Percentiles rank a stretch among this genome's conserved stretches.
These are phyloP conservation scores for Nezara viridula DNA, from an alignment of 2,888 invertebrate species.

Conservation along the genomic window DNA sequence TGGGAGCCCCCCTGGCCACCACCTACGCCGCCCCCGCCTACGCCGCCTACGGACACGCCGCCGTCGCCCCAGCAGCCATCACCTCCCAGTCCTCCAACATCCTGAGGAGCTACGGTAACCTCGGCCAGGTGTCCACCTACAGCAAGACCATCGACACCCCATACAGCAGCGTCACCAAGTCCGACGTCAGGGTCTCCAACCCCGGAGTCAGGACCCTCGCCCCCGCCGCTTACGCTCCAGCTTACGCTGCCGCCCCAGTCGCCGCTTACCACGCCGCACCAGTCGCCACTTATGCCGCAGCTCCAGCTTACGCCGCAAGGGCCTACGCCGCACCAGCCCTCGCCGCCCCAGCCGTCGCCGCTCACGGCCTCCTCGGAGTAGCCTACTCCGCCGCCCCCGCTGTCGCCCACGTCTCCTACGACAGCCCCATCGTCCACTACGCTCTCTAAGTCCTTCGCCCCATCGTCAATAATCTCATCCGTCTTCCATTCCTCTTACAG, in stretches of 20 bases:
- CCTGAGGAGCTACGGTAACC: constrained; percentile 76
- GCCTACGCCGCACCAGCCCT: constrained; percentile 49
- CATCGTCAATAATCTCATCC: background rate
- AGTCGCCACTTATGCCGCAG: constrained; percentile 62
- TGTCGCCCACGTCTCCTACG: constrained; percentile 65
- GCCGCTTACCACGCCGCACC: constrained; percentile 65
- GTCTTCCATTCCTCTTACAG: constrained; percentile 38
- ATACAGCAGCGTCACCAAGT: constrained; percentile 79
- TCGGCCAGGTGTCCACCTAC: constrained; percentile 77
- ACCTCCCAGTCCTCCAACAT: constrained; percentile 76
- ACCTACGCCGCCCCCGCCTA: constrained; percentile 61
- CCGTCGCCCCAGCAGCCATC: constrained; percentile 68
- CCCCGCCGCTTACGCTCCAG: constrained; percentile 68
- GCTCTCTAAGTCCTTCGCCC: constrained; percentile 62
- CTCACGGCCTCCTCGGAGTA: constrained; percentile 65
- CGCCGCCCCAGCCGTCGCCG: constrained; percentile 59
- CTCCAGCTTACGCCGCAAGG: constrained; percentile 12
- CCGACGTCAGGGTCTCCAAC: constrained; percentile 79
- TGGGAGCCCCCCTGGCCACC: constrained; percentile 61
- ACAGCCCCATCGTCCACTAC: constrained; percentile 64
- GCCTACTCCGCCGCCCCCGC: constrained; percentile 65
- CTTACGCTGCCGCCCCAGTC: constrained; percentile 65
- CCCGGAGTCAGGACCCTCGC: constrained; percentile 69
- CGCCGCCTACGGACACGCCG: constrained; percentile 56
- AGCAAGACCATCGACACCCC: constrained; percentile 81